phyloP scores from a whole-genome alignment of 2,888 invertebrate species.

The Lochmaea crataegi region DNA sequence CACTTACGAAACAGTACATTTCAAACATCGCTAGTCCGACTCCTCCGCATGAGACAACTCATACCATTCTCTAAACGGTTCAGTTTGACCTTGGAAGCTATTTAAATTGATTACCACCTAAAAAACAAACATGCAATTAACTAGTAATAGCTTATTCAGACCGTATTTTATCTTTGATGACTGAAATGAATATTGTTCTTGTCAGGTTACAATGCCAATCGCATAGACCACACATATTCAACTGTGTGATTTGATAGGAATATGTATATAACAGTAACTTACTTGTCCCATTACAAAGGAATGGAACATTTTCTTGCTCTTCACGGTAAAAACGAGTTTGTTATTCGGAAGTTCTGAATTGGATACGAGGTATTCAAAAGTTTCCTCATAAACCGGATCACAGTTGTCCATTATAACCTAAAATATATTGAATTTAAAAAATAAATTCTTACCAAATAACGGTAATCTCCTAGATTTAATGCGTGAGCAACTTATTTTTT shows the following conservation, averaged over 20 bases:
- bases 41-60: constrained; percentile 62
- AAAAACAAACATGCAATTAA: constrained; percentile 52
- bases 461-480: no score
- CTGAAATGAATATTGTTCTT: background rate
- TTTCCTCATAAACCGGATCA: constrained; percentile 88
- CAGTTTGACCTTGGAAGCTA: constrained; percentile 73
- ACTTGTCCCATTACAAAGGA: constrained; percentile 72
- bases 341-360: constrained; percentile 79
- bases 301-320: constrained; percentile 80
- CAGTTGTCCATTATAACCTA: constrained; percentile 83
- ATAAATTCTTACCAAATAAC: no score
- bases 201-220: background rate
- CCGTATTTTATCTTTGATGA: no score
- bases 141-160: no score
- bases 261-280: constrained; percentile 25
- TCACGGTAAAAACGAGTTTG: constrained; percentile 82
- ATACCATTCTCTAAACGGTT: constrained; percentile 80
- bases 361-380: constrained; percentile 87
- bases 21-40: constrained; percentile 46
- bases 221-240: background rate
- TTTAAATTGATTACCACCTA: constrained; percentile 75
- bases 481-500: no score
- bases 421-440: constrained; percentile 34
- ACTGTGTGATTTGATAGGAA: background rate
- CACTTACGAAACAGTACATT: constrained; percentile 28